Conservation (phyloP, 1,140 invertebrate species). For the Mizuhopecten yessoensis region DNA sequence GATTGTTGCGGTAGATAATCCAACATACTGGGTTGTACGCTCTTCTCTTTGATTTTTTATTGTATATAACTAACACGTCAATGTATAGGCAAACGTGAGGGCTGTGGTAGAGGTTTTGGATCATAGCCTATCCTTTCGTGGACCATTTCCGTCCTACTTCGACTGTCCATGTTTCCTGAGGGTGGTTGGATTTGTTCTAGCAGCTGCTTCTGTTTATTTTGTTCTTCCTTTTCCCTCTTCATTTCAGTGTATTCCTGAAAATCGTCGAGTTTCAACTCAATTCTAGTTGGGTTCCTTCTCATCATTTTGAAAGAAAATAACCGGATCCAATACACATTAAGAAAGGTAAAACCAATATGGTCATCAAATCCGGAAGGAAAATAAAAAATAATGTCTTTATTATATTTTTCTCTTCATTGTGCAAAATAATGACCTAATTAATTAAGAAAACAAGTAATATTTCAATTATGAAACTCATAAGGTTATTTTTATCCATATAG, state of each 20-base stretch:
- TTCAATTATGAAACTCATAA: too few species aligned
- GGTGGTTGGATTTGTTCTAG: conserved; percentile 47
- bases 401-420: too few species aligned
- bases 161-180: conserved; percentile 77
- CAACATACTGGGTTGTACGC: too few species aligned
- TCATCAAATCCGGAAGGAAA: neutral
- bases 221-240: conserved; percentile 75
- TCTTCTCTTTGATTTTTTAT: neutral
- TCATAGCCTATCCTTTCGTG: conserved; percentile 88
- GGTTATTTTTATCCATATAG: too few species aligned
- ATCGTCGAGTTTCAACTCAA: conserved; percentile 90
- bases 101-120: conserved; percentile 72
- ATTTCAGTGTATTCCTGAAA: conserved; percentile 89
- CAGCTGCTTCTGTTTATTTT: conserved; percentile 67
- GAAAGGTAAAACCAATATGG: neutral
- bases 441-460: too few species aligned
- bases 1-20: too few species aligned
- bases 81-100: conserved; percentile 51
- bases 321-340: neutral
- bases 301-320: conserved; percentile 86
- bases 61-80: neutral
- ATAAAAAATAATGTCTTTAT: too few species aligned
- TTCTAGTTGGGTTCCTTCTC: conserved; percentile 89
- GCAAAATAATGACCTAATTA: too few species aligned
- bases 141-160: conserved; percentile 79